Percentiles rank a stretch among this genome's conserved stretches.
These are phyloP conservation scores for Epirrhoe tristata DNA, from an alignment of 2,888 invertebrate species.

Conservation along the genomic window DNA sequence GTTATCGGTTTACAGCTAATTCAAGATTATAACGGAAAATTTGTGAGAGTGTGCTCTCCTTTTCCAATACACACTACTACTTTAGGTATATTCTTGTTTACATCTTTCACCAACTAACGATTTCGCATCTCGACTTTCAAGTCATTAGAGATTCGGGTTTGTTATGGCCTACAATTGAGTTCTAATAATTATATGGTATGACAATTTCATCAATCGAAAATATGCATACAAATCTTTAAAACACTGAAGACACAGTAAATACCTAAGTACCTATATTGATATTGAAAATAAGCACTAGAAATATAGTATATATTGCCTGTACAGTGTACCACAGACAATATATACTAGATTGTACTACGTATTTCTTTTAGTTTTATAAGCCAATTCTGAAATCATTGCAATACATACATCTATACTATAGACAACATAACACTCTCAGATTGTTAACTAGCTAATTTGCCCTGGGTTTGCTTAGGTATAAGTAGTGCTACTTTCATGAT, in stretches of 20 bases:
- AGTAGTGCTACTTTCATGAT: background rate
- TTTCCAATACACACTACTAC: background rate
- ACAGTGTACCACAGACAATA: background rate
- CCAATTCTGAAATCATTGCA: background rate
- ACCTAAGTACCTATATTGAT: too few species aligned
- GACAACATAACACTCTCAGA: background rate
- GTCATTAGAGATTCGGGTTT: too few species aligned
- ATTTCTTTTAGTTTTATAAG: background rate
- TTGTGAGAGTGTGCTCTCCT: background rate
- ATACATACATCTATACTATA: background rate
- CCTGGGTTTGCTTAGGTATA: background rate
- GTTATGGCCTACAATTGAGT: too few species aligned
- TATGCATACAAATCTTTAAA: too few species aligned
- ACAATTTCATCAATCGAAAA: too few species aligned
- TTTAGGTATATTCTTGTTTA: background rate
- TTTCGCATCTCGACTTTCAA: too few species aligned
- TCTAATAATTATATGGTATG: too few species aligned
- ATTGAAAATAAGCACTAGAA: too few species aligned
- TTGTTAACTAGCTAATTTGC: background rate
- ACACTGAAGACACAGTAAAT: too few species aligned
- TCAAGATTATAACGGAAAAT: background rate
- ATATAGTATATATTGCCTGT: too few species aligned
- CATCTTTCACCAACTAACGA: background rate
- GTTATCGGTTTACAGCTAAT: conserved; percentile 1
- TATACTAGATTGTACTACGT: background rate